Conservation (phyloP, 2,113 vertebrate genomes). For the Cyanistes caeruleus region DNA sequence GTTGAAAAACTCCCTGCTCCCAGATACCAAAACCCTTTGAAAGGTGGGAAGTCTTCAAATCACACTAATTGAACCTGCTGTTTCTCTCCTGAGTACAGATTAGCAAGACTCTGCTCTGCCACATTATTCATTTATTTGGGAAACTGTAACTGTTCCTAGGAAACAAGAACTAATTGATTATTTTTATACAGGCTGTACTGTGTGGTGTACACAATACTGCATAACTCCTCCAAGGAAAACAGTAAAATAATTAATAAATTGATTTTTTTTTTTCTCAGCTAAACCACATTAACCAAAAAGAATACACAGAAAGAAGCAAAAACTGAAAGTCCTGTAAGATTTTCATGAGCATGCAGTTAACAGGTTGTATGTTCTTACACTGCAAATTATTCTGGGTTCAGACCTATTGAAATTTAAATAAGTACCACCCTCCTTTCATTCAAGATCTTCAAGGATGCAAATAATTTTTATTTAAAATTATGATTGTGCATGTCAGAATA, state of each 20-base stretch:
- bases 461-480: not conserved
- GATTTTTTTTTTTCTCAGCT: not conserved
- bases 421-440: not conserved
- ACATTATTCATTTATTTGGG: conserved; percentile 6
- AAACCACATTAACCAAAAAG: not conserved
- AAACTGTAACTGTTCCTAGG: not conserved
- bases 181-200: not conserved
- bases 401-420: not conserved
- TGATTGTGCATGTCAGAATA: not conserved
- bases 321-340: not conserved
- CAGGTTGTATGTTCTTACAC: not conserved
- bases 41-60: not conserved
- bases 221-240: conserved; percentile 4
- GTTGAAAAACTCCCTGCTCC: not conserved
- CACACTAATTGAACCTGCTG: not conserved
- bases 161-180: not conserved
- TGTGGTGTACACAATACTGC: not conserved
- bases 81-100: not conserved
- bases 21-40: not conserved
- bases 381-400: not conserved
- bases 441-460: not conserved
- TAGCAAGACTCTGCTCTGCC: not conserved
- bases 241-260: not conserved
- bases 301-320: not conserved
- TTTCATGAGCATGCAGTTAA: not conserved